phyloP scores from a whole-genome alignment of 2,797 vertebrate genomes.

The Odontamblyopus lacepedii region DNA sequence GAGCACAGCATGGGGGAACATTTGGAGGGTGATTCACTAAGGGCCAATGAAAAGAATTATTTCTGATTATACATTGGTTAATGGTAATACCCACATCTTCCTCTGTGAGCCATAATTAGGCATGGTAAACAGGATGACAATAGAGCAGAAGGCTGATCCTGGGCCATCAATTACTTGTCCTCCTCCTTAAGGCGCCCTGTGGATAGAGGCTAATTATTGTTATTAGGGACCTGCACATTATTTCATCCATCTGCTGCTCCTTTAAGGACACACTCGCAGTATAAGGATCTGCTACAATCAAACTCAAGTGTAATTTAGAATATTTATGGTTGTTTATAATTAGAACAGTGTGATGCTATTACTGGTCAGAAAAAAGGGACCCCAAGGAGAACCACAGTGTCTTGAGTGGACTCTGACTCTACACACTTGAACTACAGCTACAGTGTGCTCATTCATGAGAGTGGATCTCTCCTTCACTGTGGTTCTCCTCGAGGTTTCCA shows the following conservation, averaged over 20 bases:
- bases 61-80: conserved; percentile 79
- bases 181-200: conserved; percentile 66
- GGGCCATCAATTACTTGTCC: conserved; percentile 77
- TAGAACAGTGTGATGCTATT: conserved; percentile 21
- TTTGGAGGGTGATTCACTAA: conserved; percentile 47
- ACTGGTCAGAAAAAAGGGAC: neutral
- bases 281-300: conserved; percentile 22
- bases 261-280: conserved; percentile 36
- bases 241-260: conserved; percentile 66
- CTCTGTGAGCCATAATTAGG: conserved; percentile 70
- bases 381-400: too few species aligned
- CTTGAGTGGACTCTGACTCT: too few species aligned
- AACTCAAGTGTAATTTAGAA: conserved; percentile 34
- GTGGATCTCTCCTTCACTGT: too few species aligned
- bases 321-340: conserved; percentile 45
- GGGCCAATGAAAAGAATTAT: conserved; percentile 73
- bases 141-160: conserved; percentile 70
- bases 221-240: conserved; percentile 74
- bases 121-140: conserved; percentile 75
- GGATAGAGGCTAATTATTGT: conserved; percentile 78
- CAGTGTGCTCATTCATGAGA: too few species aligned
- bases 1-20: conserved; percentile 4
- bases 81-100: conserved; percentile 75
- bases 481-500: too few species aligned
- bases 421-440: too few species aligned